phyloP scores from a whole-genome alignment of 2,888 invertebrate species.

The Platycheirus rosarum region DNA sequence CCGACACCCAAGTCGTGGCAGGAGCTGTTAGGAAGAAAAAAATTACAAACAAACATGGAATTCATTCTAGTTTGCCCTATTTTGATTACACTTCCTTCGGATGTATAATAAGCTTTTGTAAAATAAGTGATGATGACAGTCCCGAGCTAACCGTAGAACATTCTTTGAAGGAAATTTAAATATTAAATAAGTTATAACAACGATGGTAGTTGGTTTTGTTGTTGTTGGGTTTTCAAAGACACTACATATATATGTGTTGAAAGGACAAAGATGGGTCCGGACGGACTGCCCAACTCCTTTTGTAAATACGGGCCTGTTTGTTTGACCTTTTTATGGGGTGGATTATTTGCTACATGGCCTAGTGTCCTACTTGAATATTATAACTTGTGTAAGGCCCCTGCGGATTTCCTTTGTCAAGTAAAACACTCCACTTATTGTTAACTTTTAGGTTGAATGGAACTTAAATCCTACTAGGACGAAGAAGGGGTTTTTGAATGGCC shows the following conservation, averaged over 20 bases:
- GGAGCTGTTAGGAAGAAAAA: constrained; percentile 17
- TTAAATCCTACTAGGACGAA: constrained; percentile 1
- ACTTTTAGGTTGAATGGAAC: constrained; percentile 41
- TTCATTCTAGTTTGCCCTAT: constrained; percentile 43
- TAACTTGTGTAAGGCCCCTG: constrained; percentile 34
- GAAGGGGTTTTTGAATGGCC: constrained; percentile 13
- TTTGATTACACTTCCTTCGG: constrained; percentile 65
- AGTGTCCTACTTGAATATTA: constrained; percentile 54
- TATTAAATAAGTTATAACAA: constrained; percentile 70
- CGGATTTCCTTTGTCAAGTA: constrained; percentile 51
- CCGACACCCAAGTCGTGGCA: constrained; percentile 53
- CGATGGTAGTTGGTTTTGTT: constrained; percentile 33
- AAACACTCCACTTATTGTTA: constrained; percentile 35
- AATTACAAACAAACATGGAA: constrained; percentile 6
- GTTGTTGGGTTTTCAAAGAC: constrained; percentile 17
- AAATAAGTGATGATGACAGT: constrained; percentile 59
- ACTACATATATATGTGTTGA: constrained; percentile 28
- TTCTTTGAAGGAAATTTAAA: constrained; percentile 63
- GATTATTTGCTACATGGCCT: constrained; percentile 51
- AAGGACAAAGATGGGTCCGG: neutral
- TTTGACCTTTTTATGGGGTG: constrained; percentile 41
- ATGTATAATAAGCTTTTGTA: constrained; percentile 57
- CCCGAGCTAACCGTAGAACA: constrained; percentile 3
- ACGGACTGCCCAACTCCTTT: neutral
- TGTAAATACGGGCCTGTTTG: constrained; percentile 10